Conservation (phyloP, 2,888 invertebrate genomes). For the Heliconius ismenius region DNA sequence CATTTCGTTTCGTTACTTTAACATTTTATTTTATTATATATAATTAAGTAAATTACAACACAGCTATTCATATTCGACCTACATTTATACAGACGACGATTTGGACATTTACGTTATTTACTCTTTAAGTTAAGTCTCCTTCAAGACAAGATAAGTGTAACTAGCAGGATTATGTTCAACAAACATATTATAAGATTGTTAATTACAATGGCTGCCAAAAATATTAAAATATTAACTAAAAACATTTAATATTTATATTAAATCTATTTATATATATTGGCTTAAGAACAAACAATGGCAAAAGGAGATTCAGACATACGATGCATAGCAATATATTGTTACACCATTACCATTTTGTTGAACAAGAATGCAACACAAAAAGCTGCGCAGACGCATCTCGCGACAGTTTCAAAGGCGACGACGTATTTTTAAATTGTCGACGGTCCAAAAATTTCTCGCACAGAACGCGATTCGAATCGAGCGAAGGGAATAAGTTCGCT, state of each 20-base stretch:
- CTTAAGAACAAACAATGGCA: conserved; percentile 2
- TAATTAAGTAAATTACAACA: conserved; percentile 1
- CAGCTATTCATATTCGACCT: not conserved
- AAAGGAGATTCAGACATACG: conserved; percentile 14
- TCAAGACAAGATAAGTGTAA: not conserved
- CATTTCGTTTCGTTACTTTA: not conserved
- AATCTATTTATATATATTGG: not conserved
- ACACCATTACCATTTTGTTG: conserved; percentile 36
- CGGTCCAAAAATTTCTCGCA: conserved; percentile 58
- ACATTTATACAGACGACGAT: not conserved
- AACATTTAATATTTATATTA: not conserved
- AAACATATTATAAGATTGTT: not conserved
- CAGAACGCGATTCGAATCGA: conserved; percentile 53
- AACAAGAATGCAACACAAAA: conserved; percentile 53
- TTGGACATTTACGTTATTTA: not conserved
- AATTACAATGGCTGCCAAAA: not conserved
- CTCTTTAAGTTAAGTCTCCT: not conserved
- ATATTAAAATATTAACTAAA: not conserved
- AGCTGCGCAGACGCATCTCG: conserved; percentile 48
- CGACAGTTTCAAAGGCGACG: conserved; percentile 45
- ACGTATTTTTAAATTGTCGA: conserved; percentile 56
- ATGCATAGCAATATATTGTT: conserved; percentile 21
- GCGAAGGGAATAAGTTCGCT: conserved; percentile 64
- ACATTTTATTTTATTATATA: not conserved
- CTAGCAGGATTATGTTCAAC: not conserved